Percentiles rank a stretch among this genome's conserved stretches.
These are phyloP conservation scores for Oryzias woworae DNA, from an alignment of 2,113 vertebrate genomes.

Conservation along the genomic window DNA sequence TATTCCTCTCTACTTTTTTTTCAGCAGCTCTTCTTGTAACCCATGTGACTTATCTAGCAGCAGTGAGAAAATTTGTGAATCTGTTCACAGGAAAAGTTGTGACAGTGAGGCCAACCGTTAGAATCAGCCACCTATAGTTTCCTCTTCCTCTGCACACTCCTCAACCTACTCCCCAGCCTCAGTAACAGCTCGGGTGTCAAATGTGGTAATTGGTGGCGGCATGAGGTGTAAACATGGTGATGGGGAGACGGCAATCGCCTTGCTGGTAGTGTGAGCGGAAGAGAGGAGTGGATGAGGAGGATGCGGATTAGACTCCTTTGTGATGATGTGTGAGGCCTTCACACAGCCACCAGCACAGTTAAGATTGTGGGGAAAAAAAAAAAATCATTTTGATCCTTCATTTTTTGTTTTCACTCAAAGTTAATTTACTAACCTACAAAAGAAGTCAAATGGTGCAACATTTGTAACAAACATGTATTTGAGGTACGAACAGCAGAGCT, in stretches of 20 bases:
- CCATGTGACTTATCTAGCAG: not conserved
- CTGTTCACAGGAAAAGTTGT: slow-evolving; percentile 56
- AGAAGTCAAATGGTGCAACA: too few relatives aligned
- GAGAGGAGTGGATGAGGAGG: slow-evolving; percentile 27
- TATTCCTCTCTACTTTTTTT: not conserved
- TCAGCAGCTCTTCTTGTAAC: not conserved
- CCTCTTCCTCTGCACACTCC: slow-evolving; percentile 29
- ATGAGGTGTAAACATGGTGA: slow-evolving; percentile 80
- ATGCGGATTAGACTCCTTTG: slow-evolving; percentile 43
- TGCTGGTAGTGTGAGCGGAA: slow-evolving; percentile 66
- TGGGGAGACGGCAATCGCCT: slow-evolving; percentile 70
- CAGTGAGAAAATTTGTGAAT: slow-evolving; percentile 14
- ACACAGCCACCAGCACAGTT: slow-evolving; percentile 25
- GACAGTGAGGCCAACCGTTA: slow-evolving; percentile 62
- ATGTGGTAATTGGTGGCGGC: slow-evolving; percentile 76
- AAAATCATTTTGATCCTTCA: too few relatives aligned
- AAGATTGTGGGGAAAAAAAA: not conserved
- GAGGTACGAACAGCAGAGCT: too few relatives aligned
- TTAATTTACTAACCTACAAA: too few relatives aligned
- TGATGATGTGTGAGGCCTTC: slow-evolving; percentile 56
- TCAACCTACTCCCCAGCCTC: slow-evolving; percentile 10
- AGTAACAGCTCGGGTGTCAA: slow-evolving; percentile 71
- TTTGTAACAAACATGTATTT: too few relatives aligned
- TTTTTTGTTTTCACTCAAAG: too few relatives aligned
- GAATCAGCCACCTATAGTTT: slow-evolving; percentile 26